Evolutionary conservation across 1,140 invertebrate species (phyloP), one percentile per base, ranked within the genome.

Genomic region (Drosophila fuyamai): DNA sequence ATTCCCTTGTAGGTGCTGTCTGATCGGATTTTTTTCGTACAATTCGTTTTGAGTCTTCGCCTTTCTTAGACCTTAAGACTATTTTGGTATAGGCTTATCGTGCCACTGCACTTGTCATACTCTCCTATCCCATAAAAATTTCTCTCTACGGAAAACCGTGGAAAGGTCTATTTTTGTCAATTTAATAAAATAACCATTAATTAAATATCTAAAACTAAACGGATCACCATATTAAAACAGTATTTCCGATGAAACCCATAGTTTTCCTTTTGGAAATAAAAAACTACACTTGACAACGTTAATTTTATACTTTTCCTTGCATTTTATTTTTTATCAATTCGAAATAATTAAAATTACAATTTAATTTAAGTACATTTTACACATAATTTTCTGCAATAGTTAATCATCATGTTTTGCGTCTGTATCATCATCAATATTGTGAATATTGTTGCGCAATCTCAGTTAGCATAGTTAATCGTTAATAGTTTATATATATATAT

Each of bases 331-430:
- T 89, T 76, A 89, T 89, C 80, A 89, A 89, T 89, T 88, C 44
- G 77, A 89, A 89, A 89, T 89, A 89, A 84, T 89, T 89, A 89
- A 81, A 84, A 89, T 89, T 89, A 89, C 80, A 89, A 89, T 89
- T 89, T 81, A 84, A 84, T 89, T 86, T 88, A 88, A 89, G 72
- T 89, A 89, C 80, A 89, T 79, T 85, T 85, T 86, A 86, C 82
- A 86, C 79, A 76, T 86, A 73, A 79, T 71, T 88, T 77, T 88
- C 79, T 71, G 79, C 76, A 76, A 57, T 79, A 83, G 62, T 70
- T 88, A 71, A 70, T 86, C 61, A 60, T 65, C 66, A 56, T 55
- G 50, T 35, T 18, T 36, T 27, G 62, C 48, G 29, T 14, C 41
- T 35, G 16, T 47, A 29, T 67, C 66, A 48, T 47, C 48, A 23